Conservation (phyloP, 30 jellyfish, hydroid and myxozoan genomes). For the Hydra vulgaris region DNA sequence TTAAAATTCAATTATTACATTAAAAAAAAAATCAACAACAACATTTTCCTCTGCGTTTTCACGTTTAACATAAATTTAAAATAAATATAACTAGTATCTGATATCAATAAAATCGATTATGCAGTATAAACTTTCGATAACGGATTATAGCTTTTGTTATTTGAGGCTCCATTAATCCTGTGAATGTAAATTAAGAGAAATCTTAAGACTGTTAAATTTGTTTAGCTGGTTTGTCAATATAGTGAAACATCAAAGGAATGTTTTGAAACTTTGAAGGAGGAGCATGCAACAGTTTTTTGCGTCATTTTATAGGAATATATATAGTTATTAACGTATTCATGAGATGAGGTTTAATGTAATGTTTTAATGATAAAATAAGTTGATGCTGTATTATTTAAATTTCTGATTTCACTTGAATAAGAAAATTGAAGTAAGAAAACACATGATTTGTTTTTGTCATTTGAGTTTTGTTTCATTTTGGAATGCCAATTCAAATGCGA, state of each 20-base stretch:
- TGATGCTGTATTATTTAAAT: too few species aligned
- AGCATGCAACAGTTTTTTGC: background rate
- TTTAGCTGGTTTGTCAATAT: background rate
- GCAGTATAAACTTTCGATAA: background rate
- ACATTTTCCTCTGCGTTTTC: too few species aligned
- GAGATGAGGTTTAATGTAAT: too few species aligned
- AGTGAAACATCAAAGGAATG: background rate
- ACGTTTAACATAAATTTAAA: too few species aligned
- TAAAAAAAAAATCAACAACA: too few species aligned
- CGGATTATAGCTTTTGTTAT: background rate
- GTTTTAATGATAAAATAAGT: too few species aligned
- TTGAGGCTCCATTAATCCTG: background rate
- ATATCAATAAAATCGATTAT: background rate
- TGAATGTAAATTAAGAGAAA: background rate
- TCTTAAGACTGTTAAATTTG: background rate
- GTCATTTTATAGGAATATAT: background rate
- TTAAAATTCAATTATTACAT: too few species aligned
- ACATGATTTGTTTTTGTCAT: background rate
- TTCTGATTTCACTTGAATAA: too few species aligned
- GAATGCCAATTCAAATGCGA: constrained; percentile 28
- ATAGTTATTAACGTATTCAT: too few species aligned
- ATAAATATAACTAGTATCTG: background rate
- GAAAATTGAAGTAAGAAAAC: too few species aligned
- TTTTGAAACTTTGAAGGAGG: background rate
- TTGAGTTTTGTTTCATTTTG: background rate